These are phyloP conservation scores for Desmophyllum pertusum DNA, from an alignment of 92 coral and sea anemone species.

Conservation along the genomic window DNA sequence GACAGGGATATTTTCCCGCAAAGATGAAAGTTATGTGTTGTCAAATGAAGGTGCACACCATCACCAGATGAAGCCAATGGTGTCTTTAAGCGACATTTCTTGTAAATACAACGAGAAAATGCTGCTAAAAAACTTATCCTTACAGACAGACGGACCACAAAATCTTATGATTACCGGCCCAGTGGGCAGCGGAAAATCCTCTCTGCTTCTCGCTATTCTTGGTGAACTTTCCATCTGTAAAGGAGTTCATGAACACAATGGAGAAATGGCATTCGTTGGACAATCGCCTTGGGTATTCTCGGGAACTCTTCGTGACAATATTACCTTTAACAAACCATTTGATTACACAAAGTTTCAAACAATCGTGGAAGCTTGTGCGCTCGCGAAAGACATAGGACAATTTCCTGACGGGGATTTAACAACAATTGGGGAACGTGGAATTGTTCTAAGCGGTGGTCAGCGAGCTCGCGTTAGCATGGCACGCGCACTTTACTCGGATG, in stretches of 20 bases:
- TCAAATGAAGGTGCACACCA: not conserved
- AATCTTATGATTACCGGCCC: constrained; percentile 33
- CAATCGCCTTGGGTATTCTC: constrained; percentile 53
- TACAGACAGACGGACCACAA: not conserved
- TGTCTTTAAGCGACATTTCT: not conserved
- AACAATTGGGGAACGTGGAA: constrained; percentile 38
- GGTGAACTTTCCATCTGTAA: constrained; percentile 36
- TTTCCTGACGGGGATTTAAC: constrained; percentile 40
- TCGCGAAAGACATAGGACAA: constrained; percentile 15
- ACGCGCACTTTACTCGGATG: constrained; percentile 56
- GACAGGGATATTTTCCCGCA: not conserved
- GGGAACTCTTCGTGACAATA: constrained; percentile 46
- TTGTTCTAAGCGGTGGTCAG: constrained; percentile 51
- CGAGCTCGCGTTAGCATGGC: constrained; percentile 56
- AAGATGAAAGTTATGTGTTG: not conserved
- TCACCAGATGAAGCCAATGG: not conserved
- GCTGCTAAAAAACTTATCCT: not conserved
- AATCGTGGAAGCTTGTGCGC: constrained; percentile 22
- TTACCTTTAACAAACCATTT: constrained; percentile 28
- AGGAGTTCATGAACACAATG: not conserved
- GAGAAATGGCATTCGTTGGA: constrained; percentile 43
- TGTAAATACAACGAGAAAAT: constrained; percentile 8
- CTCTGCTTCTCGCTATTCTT: constrained; percentile 39
- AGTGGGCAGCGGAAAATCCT: constrained; percentile 57
- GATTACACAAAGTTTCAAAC: constrained; percentile 12